Conservation (phyloP, 1,140 invertebrate species). For the Cephus cinctus region DNA sequence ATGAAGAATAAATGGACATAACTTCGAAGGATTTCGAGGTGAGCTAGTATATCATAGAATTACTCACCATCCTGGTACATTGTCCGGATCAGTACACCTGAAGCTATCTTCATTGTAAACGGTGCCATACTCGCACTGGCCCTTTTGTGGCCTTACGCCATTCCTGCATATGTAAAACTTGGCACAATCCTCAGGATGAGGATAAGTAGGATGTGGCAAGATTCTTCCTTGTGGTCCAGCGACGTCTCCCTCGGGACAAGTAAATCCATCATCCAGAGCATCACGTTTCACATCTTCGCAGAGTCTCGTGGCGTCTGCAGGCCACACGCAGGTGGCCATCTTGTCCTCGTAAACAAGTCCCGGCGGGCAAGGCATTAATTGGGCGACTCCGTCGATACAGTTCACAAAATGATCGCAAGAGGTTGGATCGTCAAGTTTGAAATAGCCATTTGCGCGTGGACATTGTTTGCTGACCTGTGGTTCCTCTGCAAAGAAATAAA, state of each 20-base stretch:
- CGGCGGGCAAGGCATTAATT: conserved; percentile 73
- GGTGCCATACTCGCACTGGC: conserved; percentile 71
- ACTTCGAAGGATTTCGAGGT: neutral
- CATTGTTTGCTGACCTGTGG: conserved; percentile 70
- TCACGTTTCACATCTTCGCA: conserved; percentile 69
- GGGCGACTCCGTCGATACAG: conserved; percentile 74
- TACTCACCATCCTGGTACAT: conserved; percentile 79
- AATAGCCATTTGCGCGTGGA: conserved; percentile 79
- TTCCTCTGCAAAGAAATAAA: conserved; percentile 62
- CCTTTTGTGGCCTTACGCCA: conserved; percentile 73
- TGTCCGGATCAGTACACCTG: conserved; percentile 77
- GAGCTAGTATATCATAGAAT: conserved; percentile 2
- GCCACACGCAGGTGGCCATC: conserved; percentile 75
- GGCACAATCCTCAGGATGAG: conserved; percentile 79
- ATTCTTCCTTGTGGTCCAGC: conserved; percentile 68
- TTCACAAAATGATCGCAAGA: conserved; percentile 83
- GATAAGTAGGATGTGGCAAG: conserved; percentile 76
- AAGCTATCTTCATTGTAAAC: conserved; percentile 82
- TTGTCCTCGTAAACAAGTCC: conserved; percentile 79
- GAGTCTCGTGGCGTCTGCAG: conserved; percentile 60
- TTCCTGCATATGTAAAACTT: conserved; percentile 85
- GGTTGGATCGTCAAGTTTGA: conserved; percentile 72
- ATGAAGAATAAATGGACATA: neutral
- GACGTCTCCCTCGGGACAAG: conserved; percentile 72
- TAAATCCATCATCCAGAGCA: conserved; percentile 72